These are phyloP conservation scores for Isurus oxyrinchus DNA, from an alignment of 2,113 vertebrate species.

Conservation along the genomic window DNA sequence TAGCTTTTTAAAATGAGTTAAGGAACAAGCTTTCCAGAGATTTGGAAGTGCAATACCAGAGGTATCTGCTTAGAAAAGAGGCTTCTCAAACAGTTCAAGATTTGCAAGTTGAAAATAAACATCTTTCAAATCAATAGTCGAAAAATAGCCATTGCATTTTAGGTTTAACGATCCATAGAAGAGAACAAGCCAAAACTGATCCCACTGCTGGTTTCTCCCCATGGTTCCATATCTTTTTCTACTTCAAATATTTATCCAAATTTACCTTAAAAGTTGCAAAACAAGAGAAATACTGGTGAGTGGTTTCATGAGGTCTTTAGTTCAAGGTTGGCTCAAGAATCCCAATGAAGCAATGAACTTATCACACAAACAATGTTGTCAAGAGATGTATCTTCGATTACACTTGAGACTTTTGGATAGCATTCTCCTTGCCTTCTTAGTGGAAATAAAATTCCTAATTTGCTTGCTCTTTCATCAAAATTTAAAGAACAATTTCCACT, in stretches of 20 bases:
- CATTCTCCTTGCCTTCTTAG: not conserved
- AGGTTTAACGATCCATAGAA: not conserved
- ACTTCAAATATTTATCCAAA: not conserved
- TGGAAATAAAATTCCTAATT: not conserved
- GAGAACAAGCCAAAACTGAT: not conserved
- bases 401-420: not conserved
- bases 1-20: not conserved
- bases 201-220: not conserved
- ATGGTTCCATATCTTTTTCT: not conserved
- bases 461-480: not conserved
- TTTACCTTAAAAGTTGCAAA: not conserved
- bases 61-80: not conserved
- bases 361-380: not conserved
- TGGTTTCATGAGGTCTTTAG: not conserved
- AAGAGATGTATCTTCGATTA: not conserved
- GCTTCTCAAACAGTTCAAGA: not conserved
- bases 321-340: not conserved
- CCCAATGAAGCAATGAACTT: not conserved
- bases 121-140: not conserved
- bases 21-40: not conserved
- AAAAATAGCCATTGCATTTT: not conserved
- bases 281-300: not conserved
- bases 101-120: not conserved
- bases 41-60: not conserved
- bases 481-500: not conserved